phyloP scores from a whole-genome alignment of 2,797 vertebrate species.

The Anabas testudineus region DNA sequence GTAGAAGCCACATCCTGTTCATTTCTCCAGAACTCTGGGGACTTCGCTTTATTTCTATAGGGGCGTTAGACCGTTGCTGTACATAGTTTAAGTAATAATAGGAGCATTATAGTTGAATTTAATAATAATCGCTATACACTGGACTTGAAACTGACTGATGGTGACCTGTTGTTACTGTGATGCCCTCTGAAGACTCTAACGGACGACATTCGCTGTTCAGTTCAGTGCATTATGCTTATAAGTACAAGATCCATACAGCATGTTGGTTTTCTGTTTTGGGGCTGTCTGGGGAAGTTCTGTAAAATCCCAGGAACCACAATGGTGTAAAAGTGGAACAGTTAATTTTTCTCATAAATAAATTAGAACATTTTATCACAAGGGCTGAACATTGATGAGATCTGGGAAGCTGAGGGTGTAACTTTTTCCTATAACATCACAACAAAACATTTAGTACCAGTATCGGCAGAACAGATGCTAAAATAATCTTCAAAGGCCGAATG shows the following conservation, averaged over 20 bases:
- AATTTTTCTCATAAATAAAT: not conserved
- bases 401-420: not conserved
- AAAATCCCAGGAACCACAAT: constrained; percentile 5
- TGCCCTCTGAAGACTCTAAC: no score
- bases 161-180: no score
- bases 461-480: constrained; percentile 48
- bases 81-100: constrained; percentile 21
- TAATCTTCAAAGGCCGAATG: constrained; percentile 48
- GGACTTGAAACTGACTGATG: no score
- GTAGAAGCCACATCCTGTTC: constrained; percentile 40
- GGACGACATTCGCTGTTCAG: no score
- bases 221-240: no score
- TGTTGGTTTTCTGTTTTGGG: no score
- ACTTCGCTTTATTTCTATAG: constrained; percentile 11
- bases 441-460: constrained; percentile 16
- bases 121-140: not conserved
- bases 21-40: constrained; percentile 25
- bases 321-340: no score
- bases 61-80: constrained; percentile 10
- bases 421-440: constrained; percentile 3
- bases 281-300: not conserved
- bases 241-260: no score
- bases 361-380: not conserved
- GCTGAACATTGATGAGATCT: not conserved
- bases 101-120: constrained; percentile 8